Evolutionary conservation across 2,888 invertebrate species (phyloP).

Genomic region (Esperia sulphurella): DNA sequence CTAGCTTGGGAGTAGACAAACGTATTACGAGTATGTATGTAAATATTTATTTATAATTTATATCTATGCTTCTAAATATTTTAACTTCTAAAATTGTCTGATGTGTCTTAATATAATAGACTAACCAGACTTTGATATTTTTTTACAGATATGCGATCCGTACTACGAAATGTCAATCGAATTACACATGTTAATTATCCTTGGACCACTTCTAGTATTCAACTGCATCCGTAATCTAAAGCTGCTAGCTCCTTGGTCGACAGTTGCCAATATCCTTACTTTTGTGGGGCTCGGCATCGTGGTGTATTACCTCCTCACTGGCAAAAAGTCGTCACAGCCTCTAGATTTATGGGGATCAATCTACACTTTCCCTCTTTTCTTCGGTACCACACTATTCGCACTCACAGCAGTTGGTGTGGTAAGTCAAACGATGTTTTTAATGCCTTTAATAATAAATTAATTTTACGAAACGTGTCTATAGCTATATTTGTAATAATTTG

Average conservation of each 20-base stretch:
- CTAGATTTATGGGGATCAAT: conserved; percentile 59
- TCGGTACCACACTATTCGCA: conserved; percentile 94
- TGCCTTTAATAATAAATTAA: not conserved
- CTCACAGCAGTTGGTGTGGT: conserved; percentile 91
- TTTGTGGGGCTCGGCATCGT: conserved; percentile 87
- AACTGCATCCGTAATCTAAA: conserved; percentile 88
- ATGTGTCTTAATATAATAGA: too few species aligned
- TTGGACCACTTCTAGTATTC: conserved; percentile 83
- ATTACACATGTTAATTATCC: conserved; percentile 82
- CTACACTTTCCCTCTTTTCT: conserved; percentile 85
- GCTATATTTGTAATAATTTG: too few species aligned
- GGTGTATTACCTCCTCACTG: conserved; percentile 83
- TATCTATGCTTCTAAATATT: too few species aligned
- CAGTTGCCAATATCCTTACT: conserved; percentile 89
- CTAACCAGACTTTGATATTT: conserved; percentile 10
- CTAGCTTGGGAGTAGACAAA: too few species aligned
- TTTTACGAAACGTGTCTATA: too few species aligned
- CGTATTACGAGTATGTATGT: too few species aligned
- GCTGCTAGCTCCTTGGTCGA: conserved; percentile 89
- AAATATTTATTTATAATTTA: too few species aligned
- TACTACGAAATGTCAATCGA: conserved; percentile 66
- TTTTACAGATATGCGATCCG: conserved; percentile 70
- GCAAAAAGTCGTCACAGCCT: conserved; percentile 67
- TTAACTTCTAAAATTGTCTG: too few species aligned
- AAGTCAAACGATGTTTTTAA: too few species aligned